Evolutionary conservation across 2,888 invertebrate species (phyloP).

Genomic region (Eumacrocentrus americanus): DNA sequence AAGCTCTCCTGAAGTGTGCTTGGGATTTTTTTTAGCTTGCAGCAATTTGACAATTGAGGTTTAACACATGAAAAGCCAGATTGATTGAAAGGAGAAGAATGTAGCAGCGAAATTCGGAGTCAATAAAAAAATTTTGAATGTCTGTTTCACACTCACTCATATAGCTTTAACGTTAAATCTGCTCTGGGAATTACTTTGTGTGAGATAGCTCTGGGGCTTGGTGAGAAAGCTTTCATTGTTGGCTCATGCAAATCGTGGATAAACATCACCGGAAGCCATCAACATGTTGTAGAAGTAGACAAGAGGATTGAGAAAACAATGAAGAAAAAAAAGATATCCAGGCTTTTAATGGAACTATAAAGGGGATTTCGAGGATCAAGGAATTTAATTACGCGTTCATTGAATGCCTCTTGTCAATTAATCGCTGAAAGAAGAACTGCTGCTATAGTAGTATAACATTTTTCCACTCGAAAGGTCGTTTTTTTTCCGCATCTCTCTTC

Average conservation of each 20-base stretch:
- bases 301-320: neutral
- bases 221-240: constrained; percentile 5
- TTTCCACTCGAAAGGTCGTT: neutral
- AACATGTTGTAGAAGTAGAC: neutral
- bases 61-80: neutral
- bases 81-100: too few species aligned
- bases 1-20: neutral
- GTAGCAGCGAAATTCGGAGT: too few species aligned
- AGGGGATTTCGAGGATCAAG: neutral
- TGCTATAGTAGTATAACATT: neutral
- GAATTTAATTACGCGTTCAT: constrained; percentile 15
- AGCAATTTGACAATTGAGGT: too few species aligned
- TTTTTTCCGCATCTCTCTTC: constrained; percentile 4
- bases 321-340: neutral
- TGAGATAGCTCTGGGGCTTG: neutral
- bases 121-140: too few species aligned
- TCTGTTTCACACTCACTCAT: neutral
- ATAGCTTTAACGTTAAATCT: neutral
- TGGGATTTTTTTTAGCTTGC: neutral
- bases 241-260: constrained; percentile 14
- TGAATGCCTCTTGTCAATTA: neutral
- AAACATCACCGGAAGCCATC: constrained; percentile 7
- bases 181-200: neutral
- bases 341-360: neutral
- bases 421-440: neutral